A percentile compares a stretch with the other conserved stretches of the same genome.
Evolutionary conservation across 2,113 vertebrate species (phyloP).

Genomic region (Myanophis thanlyinensis): DNA sequence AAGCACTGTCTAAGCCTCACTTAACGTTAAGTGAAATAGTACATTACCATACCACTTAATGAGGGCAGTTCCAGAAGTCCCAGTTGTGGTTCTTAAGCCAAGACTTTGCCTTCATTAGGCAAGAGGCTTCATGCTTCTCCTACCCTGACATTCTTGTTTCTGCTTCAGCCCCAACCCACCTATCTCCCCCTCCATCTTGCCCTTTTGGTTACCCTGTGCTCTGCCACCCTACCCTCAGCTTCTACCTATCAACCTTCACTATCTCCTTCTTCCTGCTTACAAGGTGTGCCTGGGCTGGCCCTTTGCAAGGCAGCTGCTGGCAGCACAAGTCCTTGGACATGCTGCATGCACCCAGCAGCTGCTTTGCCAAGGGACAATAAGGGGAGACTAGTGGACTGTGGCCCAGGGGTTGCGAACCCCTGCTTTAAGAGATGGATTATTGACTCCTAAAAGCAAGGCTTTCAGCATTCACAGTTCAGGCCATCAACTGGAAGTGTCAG

Average conservation of each 20-base stretch:
- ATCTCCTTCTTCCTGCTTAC: not conserved
- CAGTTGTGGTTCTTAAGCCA: not conserved
- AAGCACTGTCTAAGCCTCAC: not conserved
- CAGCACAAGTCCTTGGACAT: not conserved
- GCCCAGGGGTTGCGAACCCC: no score
- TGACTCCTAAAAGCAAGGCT: no score
- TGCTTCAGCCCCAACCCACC: not conserved
- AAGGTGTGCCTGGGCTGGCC: not conserved
- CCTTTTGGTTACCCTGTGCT: not conserved
- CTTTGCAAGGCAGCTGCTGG: not conserved
- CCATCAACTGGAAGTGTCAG: not conserved
- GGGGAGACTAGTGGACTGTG: no score
- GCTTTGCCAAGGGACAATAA: not conserved
- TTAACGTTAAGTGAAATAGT: not conserved
- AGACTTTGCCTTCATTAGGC: not conserved
- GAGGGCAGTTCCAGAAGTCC: not conserved
- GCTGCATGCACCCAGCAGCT: no score
- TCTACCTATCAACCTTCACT: not conserved
- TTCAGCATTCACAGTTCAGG: not conserved
- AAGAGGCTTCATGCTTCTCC: not conserved
- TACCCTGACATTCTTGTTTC: not conserved
- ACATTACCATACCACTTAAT: not conserved
- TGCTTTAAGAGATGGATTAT: no score
- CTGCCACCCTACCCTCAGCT: not conserved
- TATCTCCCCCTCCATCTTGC: not conserved